Evolutionary conservation across 2,888 invertebrate genomes (phyloP), one percentile per base, ranked within the genome.

Genomic region (Plagodis pulveraria): DNA sequence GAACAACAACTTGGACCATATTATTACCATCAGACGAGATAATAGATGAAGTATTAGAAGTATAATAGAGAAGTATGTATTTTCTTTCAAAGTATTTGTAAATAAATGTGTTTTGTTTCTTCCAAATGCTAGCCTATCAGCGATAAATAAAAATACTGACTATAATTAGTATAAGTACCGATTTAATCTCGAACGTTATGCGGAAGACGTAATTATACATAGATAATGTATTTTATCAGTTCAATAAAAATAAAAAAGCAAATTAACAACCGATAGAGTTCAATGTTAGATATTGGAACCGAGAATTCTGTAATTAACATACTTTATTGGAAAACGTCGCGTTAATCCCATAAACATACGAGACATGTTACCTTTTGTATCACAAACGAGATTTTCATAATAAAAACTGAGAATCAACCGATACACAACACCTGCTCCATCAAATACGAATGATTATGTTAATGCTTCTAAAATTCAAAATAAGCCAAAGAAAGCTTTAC

Each of bases 371-470:
- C 74, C 80, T 86, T 85, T 84, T 84, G 80, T 84, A 81, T 78
- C 80, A 82, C 86, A 90, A 80, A 90, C 86, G 84, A 89, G 89
- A 89, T 89, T 89, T 79, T 90, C 84, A 86, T 85, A 83, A 86
- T 88, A 90, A 90, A 89, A 91, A 87, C 87, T 75, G 86, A 89
- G 88, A 89, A 90, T 89, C 86, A 88, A 87, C 88, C 84, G 86
- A 90, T 88, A 88, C 78, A 81, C 77, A 84, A 89, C 91, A 92
- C 91, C 91, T 92, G 91, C 89, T 89, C 83, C 84, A 86, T 89
- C 89, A 87, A 88, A 89, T 84, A 81, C 84, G 82, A 80, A 84
- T 85, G 82, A 86, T 88, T 87, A 89, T 91, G 89, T 91, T 89
- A 90, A 91, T 91, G 83, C 80, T 79, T 71, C 79, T 84, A 85